Evolutionary conservation across 2,797 vertebrate genomes (phyloP), one percentile per base, ranked within the genome.

Genomic region (Acanthornis magna): DNA sequence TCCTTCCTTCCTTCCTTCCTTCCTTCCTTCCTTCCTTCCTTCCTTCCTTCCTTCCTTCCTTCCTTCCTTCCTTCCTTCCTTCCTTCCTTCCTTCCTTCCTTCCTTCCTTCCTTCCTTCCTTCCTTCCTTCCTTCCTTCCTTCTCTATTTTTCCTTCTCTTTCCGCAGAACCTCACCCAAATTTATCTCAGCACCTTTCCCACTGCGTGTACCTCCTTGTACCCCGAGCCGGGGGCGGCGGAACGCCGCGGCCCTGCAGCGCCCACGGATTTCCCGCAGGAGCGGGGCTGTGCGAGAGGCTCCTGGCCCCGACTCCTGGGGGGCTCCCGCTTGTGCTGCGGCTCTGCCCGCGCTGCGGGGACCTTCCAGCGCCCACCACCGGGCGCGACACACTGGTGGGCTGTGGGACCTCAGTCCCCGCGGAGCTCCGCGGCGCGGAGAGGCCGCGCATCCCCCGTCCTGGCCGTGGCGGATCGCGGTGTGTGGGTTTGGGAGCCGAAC

Each of bases 191-290:
- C 7, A 5, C 50, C 65, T 34, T 71, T 50, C 36, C 22, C 45
- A 2, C 36, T 0, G 36, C 2, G 1, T 5, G 42, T 11, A 7
- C 25, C 40, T 9, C 9, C 8, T 3, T 2, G 16, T 5, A 6
- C 11, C 9, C 6, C 50, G 5, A 13, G 25, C 0, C 1, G 22
- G 63, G 13, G 30, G 11, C 34, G 8, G 53, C 7, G 57, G 58
- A n/a, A 12, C 4, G 3, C 25, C 38, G 0, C 2, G 6, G 60
- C 18, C 26, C 38, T 1, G 7, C 43, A 15, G 57, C 0, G 8
- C 26, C 16, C 85, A 2, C 0, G 7, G 15, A 4, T 51, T 27
- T 20, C 57, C 50, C 26, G 4, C 55, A 4, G 1, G 27, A 2
- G 2, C 12, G 6, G 54, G 32, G 76, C 72, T 13, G 23, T 7